Evolutionary conservation across 2,797 vertebrate species (phyloP), one percentile per base, ranked within the genome.

Genomic region (Galaxias olidus): DNA sequence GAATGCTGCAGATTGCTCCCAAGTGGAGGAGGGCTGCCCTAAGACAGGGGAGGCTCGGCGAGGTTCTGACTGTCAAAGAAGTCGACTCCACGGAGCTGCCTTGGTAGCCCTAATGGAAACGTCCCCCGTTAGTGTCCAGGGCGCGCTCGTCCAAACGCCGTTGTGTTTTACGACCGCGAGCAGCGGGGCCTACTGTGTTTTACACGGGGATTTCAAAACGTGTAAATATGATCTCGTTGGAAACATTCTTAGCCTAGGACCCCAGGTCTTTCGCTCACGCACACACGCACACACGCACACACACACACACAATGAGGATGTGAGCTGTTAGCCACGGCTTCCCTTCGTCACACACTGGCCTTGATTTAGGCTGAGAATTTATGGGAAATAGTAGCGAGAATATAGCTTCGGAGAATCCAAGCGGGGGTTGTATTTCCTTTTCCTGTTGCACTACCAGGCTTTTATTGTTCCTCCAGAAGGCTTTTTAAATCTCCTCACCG

Each of bases 401-500:
- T 49, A 75, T 53, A 71, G 65, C 68, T 69, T 66, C 51, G 55
- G 40, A 45, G 17, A 71, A 60, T 69, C 75, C 11, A 14, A 14
- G 0, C 8, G 74, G 75, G 76, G 75, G 8, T 57, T 9, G 3
- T 49, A 61, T 73, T 79, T 83, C 72, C 73, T 71, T 51, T 75
- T 77, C 69, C 73, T 65, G 66, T 61, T 71, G 62, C 63, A 79
- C 60, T 45, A 81, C 66, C 57, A 45, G 59, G 70, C 65, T 60
- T 69, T 75, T 80, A 78, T 80, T 80, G 75, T 79, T 84, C 69
- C 63, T 53, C 18, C 18, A 17, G 61, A 59, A 9, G 41, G 49
- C 10, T 71, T 75, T 76, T 77, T 84, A 74, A 84, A 76, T 7
- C 73, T 78, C 73, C 12, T 55, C 66, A 59, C 66, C 19, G 60